Conservation (phyloP, 2,113 vertebrate species). For the Polypterus senegalus region DNA sequence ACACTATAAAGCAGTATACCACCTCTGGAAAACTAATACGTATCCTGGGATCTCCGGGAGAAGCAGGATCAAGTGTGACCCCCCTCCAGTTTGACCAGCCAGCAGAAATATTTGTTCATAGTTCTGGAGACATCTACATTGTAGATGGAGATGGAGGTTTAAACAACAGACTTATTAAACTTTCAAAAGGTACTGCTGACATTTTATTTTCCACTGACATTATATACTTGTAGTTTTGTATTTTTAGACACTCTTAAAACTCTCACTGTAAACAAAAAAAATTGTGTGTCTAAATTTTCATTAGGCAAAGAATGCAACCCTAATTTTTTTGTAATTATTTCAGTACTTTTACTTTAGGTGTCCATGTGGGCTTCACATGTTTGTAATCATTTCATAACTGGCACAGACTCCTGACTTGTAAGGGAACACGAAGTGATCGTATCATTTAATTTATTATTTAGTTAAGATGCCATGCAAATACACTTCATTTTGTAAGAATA, state of each 20-base stretch:
- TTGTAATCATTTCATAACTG: no score
- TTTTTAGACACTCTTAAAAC: no score
- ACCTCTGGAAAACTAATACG: slow-evolving; percentile 69
- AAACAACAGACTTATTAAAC: slow-evolving; percentile 81
- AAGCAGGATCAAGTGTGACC: slow-evolving; percentile 61
- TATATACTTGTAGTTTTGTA: no score
- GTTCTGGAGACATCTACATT: slow-evolving; percentile 74
- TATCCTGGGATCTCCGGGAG: slow-evolving; percentile 71
- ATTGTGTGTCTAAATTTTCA: no score
- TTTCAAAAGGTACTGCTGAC: slow-evolving; percentile 45
- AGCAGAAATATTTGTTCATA: slow-evolving; percentile 75
- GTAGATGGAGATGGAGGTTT: slow-evolving; percentile 95
- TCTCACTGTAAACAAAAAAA: no score
- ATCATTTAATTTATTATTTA: no score
- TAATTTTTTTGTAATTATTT: no score
- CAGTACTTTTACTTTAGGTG: background rate
- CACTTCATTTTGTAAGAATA: no score
- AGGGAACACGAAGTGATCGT: no score
- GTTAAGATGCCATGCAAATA: no score
- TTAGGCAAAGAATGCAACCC: no score
- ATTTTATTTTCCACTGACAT: background rate
- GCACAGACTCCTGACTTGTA: no score
- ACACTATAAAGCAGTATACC: slow-evolving; percentile 81
- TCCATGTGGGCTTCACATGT: background rate
- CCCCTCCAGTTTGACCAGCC: slow-evolving; percentile 90